These are phyloP conservation scores for Eupithecia exiguata DNA, from an alignment of 2,888 invertebrate genomes.

Conservation along the genomic window DNA sequence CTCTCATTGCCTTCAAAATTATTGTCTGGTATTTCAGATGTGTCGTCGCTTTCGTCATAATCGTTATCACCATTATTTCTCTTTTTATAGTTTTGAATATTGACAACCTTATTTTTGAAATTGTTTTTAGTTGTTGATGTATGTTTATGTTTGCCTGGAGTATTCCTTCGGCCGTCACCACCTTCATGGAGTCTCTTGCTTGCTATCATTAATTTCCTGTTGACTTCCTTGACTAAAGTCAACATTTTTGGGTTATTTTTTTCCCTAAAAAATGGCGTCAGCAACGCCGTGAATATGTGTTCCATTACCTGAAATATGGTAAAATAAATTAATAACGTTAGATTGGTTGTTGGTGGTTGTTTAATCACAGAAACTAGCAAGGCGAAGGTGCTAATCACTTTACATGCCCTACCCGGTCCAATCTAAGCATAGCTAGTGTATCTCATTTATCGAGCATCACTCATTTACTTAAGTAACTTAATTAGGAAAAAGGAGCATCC, in stretches of 20 bases:
- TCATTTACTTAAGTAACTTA: no score
- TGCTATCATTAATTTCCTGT: neutral
- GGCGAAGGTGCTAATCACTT: no score
- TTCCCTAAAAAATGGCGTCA: neutral
- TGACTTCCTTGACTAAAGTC: neutral
- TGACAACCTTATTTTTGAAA: neutral
- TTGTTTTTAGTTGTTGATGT: neutral
- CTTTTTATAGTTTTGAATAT: neutral
- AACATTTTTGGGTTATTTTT: neutral
- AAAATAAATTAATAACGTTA: neutral
- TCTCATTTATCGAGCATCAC: no score
- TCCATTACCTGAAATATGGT: conserved; percentile 2
- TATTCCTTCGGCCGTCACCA: neutral
- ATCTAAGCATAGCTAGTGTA: no score
- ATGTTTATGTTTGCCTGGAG: neutral
- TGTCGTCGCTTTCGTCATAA: neutral
- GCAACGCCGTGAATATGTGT: neutral
- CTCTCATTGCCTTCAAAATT: neutral
- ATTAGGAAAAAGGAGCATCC: no score
- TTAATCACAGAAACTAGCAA: no score
- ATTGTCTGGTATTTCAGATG: neutral
- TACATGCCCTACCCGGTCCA: no score
- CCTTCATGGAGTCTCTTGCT: neutral
- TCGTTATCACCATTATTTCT: neutral
- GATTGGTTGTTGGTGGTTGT: no score